phyloP scores from a whole-genome alignment of 2,888 invertebrate species.

The Plutella xylostella region DNA sequence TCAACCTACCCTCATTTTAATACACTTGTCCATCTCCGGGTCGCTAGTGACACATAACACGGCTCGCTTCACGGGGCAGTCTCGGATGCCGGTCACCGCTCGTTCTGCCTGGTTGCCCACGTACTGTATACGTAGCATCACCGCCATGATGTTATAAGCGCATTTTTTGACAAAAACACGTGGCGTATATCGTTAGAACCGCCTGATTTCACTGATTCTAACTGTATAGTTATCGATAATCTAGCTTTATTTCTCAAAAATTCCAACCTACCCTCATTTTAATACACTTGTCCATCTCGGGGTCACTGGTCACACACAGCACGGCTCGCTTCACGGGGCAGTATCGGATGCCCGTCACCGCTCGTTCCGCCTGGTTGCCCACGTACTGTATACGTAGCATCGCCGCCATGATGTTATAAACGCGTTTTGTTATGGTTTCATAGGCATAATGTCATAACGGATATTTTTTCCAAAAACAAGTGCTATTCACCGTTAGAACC shows the following conservation, averaged over 20 bases:
- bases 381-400: slow-evolving; percentile 74
- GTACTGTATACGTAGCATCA: slow-evolving; percentile 72
- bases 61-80: slow-evolving; percentile 92
- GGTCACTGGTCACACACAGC: slow-evolving; percentile 79
- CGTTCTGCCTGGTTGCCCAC: slow-evolving; percentile 75
- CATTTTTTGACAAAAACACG: too few species aligned
- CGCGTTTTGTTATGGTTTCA: too few species aligned
- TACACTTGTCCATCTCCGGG: slow-evolving; percentile 29
- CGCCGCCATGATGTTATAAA: too few species aligned
- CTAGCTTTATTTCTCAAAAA: too few species aligned
- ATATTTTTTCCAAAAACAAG: too few species aligned
- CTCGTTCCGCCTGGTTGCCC: slow-evolving; percentile 73
- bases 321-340: slow-evolving; percentile 94
- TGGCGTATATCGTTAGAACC: too few species aligned
- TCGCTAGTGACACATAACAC: slow-evolving; percentile 80
- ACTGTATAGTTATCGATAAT: too few species aligned
- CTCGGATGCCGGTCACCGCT: slow-evolving; percentile 78
- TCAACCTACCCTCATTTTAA: slow-evolving; percentile 21
- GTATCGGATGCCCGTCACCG: slow-evolving; percentile 79
- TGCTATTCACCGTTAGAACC: too few species aligned
- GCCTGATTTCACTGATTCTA: too few species aligned
- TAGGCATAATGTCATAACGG: too few species aligned
- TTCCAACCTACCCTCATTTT: slow-evolving; percentile 48
- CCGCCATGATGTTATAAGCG: too few species aligned
- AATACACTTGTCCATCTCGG: not conserved